These are phyloP conservation scores for Melitaea athalia DNA, from an alignment of 2,888 invertebrate genomes.

Conservation along the genomic window DNA sequence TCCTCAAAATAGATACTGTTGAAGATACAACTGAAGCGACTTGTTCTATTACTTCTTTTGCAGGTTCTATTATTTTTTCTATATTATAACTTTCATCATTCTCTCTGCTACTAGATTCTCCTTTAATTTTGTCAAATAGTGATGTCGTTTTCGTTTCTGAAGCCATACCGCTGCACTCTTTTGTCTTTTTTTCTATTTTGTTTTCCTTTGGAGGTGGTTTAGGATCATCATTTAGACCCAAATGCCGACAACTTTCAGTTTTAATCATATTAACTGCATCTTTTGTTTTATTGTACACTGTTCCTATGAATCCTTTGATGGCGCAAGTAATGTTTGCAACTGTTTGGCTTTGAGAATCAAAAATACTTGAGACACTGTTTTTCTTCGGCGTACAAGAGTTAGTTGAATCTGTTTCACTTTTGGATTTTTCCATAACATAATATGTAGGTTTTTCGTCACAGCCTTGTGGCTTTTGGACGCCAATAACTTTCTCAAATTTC, in stretches of 20 bases:
- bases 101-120: conserved; percentile 11
- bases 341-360: conserved; percentile 48
- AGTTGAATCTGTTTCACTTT: conserved; percentile 13
- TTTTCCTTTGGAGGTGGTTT: conserved; percentile 32
- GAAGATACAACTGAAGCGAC: conserved; percentile 26
- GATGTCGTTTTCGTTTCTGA: conserved; percentile 13
- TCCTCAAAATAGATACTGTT: conserved; percentile 24
- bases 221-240: conserved; percentile 41
- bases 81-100: conserved; percentile 16
- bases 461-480: conserved; percentile 37
- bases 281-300: conserved; percentile 52
- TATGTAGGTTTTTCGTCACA: conserved; percentile 40
- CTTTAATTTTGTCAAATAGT: conserved; percentile 27
- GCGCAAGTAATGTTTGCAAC: conserved; percentile 52
- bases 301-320: conserved; percentile 54
- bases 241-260: conserved; percentile 46
- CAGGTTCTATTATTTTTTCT: conserved; percentile 26
- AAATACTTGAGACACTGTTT: conserved; percentile 32
- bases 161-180: conserved; percentile 17
- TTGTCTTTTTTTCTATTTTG: conserved; percentile 34
- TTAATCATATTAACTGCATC: conserved; percentile 52
- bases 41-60: conserved; percentile 14
- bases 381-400: conserved; percentile 18
- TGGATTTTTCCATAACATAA: conserved; percentile 39
- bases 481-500: conserved; percentile 39